Percentiles rank a stretch among this genome's conserved stretches.
phyloP scores from a whole-genome alignment of 2,888 invertebrate species.

The Amphipoea oculea region DNA sequence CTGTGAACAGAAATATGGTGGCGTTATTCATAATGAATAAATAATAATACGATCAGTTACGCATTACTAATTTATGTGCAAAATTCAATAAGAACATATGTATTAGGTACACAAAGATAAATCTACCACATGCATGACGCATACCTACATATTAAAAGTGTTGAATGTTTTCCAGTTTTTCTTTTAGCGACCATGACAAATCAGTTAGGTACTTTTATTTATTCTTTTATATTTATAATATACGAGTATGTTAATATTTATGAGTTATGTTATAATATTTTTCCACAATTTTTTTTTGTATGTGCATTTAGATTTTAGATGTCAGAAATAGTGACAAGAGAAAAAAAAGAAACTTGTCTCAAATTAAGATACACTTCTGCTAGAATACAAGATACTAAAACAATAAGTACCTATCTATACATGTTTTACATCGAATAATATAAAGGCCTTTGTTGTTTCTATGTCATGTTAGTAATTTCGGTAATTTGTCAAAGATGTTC shows the following conservation, averaged over 20 bases:
- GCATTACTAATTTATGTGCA: background rate
- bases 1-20: background rate
- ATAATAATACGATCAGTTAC: background rate
- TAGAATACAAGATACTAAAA: background rate
- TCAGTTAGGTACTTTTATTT: background rate
- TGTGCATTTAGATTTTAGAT: background rate
- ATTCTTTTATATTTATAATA: background rate
- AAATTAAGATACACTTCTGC: background rate
- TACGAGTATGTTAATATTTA: background rate
- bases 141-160: background rate
- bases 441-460: background rate
- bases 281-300: background rate
- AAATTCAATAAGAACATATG: conserved; percentile 15
- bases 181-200: background rate
- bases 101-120: background rate
- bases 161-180: background rate
- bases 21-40: background rate
- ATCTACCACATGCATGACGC: background rate
- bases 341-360: background rate
- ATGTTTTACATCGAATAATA: too few relatives aligned
- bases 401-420: background rate
- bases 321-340: background rate
- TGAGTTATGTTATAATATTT: background rate
- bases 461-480: background rate
- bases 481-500: background rate